Base-by-base conservation (phyloP, 2,888 invertebrate genomes). In the Podabrus alpinus region DNA sequence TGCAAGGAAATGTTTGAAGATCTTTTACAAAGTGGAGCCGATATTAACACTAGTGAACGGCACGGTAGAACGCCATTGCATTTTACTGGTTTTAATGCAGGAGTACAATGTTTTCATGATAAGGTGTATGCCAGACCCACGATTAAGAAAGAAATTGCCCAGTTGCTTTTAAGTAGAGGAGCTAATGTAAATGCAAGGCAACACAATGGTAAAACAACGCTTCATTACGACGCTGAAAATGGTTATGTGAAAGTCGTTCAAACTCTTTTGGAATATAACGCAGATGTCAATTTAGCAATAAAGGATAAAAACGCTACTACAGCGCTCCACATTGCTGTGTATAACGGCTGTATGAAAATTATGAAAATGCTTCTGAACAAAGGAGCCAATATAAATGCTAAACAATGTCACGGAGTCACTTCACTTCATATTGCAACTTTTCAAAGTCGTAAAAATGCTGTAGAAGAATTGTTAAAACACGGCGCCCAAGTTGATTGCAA, bases 361-460 rank as follows among this genome's bases (percentile, higher is more conserved):
- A 61, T n/a, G 11, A n/a, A n/a, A n/a, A n/a, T n/a, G n/a, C n/a
- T n/a, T n/a, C n/a, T n/a, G n/a, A n/a, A n/a, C n/a, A n/a, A 69
- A 61, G 45, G 66, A 17, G 73, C 73, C 24, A 70, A 73, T 60
- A 21, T 69, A 69, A 19, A 73, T 21, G 73, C 73, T 69, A 15
- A 69, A 60, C 16, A 29, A 59, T 45, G 60, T 19, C 5, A 73
- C 60, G 69, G 69, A 9, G 45, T 71, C 19, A 73, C 73, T 15
- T 15, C 73, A 59, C 69, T 73, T 60, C 69, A 69, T 67, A 21
- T 15, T 60, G 73, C 73, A 17, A 16, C 16, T 69, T 9, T 59
- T 9, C 17, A 21, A 16, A 21, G 61, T 29, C n/a, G 16, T 29
- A 15, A 21, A 61, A 15, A 73, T n/a, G 15, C n/a, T 61, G 61